phyloP scores from a whole-genome alignment of 1,140 invertebrate species.

The Drosophila albomicans region DNA sequence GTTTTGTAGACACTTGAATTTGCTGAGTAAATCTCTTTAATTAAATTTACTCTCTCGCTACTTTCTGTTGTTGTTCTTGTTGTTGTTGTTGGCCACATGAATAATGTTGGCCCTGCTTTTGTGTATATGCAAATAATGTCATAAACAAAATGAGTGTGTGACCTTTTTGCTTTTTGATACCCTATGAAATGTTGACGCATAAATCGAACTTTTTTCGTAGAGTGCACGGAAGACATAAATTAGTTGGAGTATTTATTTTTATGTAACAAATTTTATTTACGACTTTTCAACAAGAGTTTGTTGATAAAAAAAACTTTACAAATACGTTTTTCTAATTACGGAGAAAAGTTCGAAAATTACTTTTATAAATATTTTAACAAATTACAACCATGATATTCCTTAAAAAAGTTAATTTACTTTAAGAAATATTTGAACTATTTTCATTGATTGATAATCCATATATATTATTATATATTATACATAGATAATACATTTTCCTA shows the following conservation, averaged over 20 bases:
- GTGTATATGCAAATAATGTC: conserved; percentile 67
- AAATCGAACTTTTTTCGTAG: background rate
- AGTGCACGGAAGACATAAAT: too few relatives aligned
- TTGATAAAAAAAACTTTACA: too few relatives aligned
- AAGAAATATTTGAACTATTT: too few relatives aligned
- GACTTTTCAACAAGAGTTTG: too few relatives aligned
- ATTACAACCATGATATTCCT: too few relatives aligned
- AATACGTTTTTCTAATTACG: too few relatives aligned
- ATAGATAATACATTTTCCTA: too few relatives aligned
- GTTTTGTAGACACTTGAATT: conserved; percentile 29
- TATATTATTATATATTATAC: too few relatives aligned
- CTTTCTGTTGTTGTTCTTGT: conserved; percentile 29
- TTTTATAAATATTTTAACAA: too few relatives aligned
- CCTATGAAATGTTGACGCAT: conserved; percentile 8
- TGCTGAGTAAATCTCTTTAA: conserved; percentile 59
- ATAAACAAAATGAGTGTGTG: conserved; percentile 54
- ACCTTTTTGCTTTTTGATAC: conserved; percentile 31
- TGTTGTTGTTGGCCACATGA: conserved; percentile 42
- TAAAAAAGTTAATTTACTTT: too few relatives aligned
- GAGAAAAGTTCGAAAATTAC: too few relatives aligned
- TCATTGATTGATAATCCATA: too few relatives aligned
- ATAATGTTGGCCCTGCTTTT: conserved; percentile 43
- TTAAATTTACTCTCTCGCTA: conserved; percentile 57
- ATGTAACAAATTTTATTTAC: background rate
- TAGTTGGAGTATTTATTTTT: background rate